A percentile compares a stretch with the other conserved stretches of the same genome.
These are phyloP conservation scores for Chymomyza amoena DNA, from an alignment of 2,888 invertebrate genomes.

Conservation along the genomic window DNA sequence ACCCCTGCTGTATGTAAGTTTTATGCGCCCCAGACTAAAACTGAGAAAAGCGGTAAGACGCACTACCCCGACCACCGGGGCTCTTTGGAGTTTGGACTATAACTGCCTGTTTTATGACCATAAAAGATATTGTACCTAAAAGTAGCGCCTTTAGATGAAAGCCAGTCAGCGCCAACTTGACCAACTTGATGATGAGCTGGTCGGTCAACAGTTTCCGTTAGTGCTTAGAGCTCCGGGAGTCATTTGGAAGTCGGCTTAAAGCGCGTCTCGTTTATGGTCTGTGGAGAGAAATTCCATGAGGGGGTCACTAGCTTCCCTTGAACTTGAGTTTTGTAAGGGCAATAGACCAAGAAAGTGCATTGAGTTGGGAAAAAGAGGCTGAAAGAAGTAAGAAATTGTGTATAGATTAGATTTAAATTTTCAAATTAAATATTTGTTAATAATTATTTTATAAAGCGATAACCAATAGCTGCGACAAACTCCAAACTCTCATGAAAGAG, in stretches of 20 bases:
- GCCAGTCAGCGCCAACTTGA: slow-evolving; percentile 49
- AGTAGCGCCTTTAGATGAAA: slow-evolving; percentile 52
- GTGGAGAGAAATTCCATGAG: not conserved
- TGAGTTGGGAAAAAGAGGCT: too few species aligned
- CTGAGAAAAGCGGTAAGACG: slow-evolving; percentile 12
- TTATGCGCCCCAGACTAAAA: slow-evolving; percentile 44
- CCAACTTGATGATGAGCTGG: slow-evolving; percentile 26
- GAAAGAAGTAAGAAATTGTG: too few species aligned
- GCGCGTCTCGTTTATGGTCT: slow-evolving; percentile 46
- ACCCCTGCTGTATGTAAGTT: slow-evolving; percentile 42
- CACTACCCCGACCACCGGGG: slow-evolving; percentile 4
- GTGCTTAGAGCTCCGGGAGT: slow-evolving; percentile 36
- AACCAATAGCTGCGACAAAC: too few species aligned
- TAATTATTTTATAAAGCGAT: too few species aligned
- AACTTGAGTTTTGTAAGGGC: too few species aligned
- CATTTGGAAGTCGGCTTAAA: slow-evolving; percentile 16
- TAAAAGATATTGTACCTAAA: slow-evolving; percentile 47
- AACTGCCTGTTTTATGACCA: slow-evolving; percentile 51
- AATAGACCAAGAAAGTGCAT: not conserved
- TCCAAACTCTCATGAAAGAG: too few species aligned
- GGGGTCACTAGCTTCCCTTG: too few species aligned
- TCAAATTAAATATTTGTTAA: too few species aligned
- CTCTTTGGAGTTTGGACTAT: not conserved
- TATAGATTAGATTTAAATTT: too few species aligned
- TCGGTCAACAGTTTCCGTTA: slow-evolving; percentile 58